These are phyloP conservation scores for Ctenomys sociabilis DNA, from an alignment of 2,113 vertebrate species.

Conservation along the genomic window DNA sequence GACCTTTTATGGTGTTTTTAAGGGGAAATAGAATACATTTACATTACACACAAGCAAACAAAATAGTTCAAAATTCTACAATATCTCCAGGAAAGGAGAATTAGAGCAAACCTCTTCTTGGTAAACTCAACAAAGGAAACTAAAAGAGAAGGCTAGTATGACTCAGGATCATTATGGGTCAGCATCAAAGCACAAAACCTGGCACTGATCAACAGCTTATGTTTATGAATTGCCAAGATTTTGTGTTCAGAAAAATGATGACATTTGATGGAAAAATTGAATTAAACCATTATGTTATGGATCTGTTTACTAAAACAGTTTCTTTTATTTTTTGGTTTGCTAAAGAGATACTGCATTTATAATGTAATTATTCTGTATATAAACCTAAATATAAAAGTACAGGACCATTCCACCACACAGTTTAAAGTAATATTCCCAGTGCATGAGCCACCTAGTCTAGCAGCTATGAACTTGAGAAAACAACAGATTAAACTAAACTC, in stretches of 20 bases:
- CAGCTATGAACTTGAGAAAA: neutral
- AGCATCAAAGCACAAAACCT: constrained; percentile 42
- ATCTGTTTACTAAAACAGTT: constrained; percentile 43
- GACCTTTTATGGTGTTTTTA: constrained; percentile 1
- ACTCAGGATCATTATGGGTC: neutral
- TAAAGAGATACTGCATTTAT: constrained; percentile 51
- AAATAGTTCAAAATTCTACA: constrained; percentile 22
- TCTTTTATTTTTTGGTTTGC: constrained; percentile 48
- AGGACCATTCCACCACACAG: neutral
- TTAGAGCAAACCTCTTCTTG: neutral
- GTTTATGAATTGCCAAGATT: constrained; percentile 24
- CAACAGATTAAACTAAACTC: neutral
- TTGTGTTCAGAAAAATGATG: constrained; percentile 53
- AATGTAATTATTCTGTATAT: constrained; percentile 25
- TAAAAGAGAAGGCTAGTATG: neutral
- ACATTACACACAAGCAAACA: neutral
- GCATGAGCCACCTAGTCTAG: neutral
- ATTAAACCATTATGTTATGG: constrained; percentile 26
- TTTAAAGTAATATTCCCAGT: neutral
- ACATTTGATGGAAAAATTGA: constrained; percentile 53
- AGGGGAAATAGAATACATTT: neutral
- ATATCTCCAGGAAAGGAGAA: neutral
- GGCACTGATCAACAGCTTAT: neutral
- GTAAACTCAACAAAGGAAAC: neutral
- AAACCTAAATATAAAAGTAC: constrained; percentile 41